Base-by-base conservation (phyloP, 2,888 invertebrate genomes). In the Gastracanthus pulcherrimus region DNA sequence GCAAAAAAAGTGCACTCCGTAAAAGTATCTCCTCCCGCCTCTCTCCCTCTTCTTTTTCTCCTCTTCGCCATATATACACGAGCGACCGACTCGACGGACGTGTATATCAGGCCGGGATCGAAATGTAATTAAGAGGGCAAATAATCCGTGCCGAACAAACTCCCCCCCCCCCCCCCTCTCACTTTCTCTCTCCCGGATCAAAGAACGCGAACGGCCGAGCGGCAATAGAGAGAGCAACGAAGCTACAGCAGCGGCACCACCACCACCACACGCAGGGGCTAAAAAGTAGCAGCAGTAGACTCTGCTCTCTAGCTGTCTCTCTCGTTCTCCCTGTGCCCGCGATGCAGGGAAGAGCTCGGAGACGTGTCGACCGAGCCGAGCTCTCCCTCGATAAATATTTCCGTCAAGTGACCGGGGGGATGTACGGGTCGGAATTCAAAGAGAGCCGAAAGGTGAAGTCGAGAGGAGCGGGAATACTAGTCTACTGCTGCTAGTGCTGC, bases 41-140 rank as follows among this genome's bases (percentile, higher is more conserved):
- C 29, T 38, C 55, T 64, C 26, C 23, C 31, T 69, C 55, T 64
- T n/a, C 23, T 34, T 69, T 34, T 16, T 23, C 38, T 45, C 26
- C 34, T 38, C 29, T 51, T 23, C 13, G 23, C 31, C n/a, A 5
- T 45, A 7, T 48, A 80, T 38, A 70, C 38, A 41, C 13, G n/a
- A 36, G 41, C 45, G 70, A 19, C 26, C 26, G 9, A 29, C 34
- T 51, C 70, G n/a, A n/a, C 55, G 80, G 83, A 78, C 62, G 66
- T 82, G 82, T 60, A 72, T 67, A 71, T 76, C 60, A 75, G 84
- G 82, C 81, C 82, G 87, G 86, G 86, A 76, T 87, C 86, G 88
- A 90, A 90, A 90, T 90, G 89, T 89, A 90, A 90, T 90, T 90
- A 90, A 89, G 86, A 87, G 87, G 85, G 90, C 87, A 90, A 90